A percentile compares a stretch with the other conserved stretches of the same genome.
Conservation (phyloP, 2,797 vertebrate species). For the Scleropages formosus region DNA sequence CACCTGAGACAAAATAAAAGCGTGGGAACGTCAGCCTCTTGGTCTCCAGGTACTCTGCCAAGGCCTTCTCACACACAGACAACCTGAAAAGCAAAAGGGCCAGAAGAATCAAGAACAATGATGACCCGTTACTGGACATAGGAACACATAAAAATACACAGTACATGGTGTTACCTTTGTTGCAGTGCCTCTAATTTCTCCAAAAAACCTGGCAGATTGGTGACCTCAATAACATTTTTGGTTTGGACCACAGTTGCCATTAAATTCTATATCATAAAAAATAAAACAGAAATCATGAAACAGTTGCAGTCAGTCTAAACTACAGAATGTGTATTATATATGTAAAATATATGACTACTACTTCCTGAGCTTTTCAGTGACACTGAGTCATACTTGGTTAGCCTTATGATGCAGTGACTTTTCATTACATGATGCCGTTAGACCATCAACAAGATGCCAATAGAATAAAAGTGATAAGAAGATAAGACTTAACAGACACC, state of each 20-base stretch:
- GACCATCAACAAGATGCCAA: background rate
- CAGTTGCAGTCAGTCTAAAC: no score
- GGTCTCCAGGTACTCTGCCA: slow-evolving; percentile 72
- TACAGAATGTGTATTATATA: background rate
- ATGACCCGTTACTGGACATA: background rate
- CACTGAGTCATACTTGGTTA: no score
- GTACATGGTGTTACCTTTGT: slow-evolving; percentile 52
- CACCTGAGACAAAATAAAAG: slow-evolving; percentile 72
- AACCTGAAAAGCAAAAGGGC: slow-evolving; percentile 52
- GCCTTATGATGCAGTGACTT: background rate
- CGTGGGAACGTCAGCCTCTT: slow-evolving; percentile 69
- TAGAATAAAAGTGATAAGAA: background rate
- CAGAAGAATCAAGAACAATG: background rate
- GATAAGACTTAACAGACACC: slow-evolving; percentile 40
- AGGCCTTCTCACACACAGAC: slow-evolving; percentile 70
- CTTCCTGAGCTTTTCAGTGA: no score
- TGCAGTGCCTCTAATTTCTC: slow-evolving; percentile 70
- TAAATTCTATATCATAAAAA: slow-evolving; percentile 52
- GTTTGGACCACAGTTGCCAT: slow-evolving; percentile 65
- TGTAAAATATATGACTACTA: background rate
- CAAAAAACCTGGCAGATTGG: slow-evolving; percentile 66
- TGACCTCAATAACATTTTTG: slow-evolving; percentile 71
- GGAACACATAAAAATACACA: background rate
- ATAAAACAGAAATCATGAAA: background rate
- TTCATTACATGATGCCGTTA: background rate